Base-by-base conservation (phyloP, 2,113 vertebrate genomes). In the Prunella himalayana region DNA sequence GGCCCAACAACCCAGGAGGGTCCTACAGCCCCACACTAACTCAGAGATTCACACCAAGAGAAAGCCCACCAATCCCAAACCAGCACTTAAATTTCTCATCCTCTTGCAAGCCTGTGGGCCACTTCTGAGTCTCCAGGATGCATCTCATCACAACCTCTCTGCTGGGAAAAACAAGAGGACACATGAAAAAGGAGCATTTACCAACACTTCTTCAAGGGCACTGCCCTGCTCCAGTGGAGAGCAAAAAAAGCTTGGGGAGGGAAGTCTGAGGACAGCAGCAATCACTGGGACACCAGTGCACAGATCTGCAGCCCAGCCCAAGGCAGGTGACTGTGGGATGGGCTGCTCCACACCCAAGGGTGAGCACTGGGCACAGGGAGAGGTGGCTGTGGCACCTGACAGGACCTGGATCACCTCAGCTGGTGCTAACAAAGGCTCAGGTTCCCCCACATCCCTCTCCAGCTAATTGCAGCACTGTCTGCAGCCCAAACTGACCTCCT, bases 371-470 rank as follows among this genome's bases (percentile, higher is more conserved):
- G 25, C 27, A 68, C 23, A 27, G 23, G n/a, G 18, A 68, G 11
- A 42, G 47, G 37, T 11, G 28, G 42, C n/a, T 11, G 4, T 20
- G 39, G 60, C 47, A 83, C n/a, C 68, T 39, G n/a, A 17, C 31
- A 28, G 86, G 56, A 11, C 14, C 53, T 66, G 47, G 31, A 41
- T 33, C 76, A 69, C 21, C n/a, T 45, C 33, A 60, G 21, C 25
- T 65, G 0, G 0, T 44, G 42, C n/a, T 71, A 17, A 39, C 2
- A 8, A 69, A 42, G 13, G 35, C 45, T 60, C 30, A 5, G 72
- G 73, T 6, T 39, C 24, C 41, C 33, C 59, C 3, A 4, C 19
- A 33, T 3, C 24, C 17, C 39, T 12, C 63, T 63, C 37, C 80
- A 88, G 31, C 21, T 68, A 60, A 54, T 0, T 22, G 35, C 64